These are phyloP conservation scores for Diachasma alloeum DNA, from an alignment of 1,140 invertebrate species.

Conservation along the genomic window DNA sequence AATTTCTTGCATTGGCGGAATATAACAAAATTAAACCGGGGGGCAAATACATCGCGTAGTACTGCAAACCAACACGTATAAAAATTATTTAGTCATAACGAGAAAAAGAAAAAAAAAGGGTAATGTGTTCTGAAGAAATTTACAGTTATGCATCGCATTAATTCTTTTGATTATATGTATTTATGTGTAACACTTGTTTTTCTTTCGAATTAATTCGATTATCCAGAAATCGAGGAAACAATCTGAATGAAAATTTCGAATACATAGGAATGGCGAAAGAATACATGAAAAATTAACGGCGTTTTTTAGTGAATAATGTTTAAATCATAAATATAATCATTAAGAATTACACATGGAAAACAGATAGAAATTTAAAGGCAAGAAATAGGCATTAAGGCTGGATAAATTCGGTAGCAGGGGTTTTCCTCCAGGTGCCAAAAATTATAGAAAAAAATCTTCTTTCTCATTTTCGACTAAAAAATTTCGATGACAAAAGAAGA, in stretches of 20 bases:
- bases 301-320: conserved; percentile 60
- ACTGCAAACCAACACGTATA: background rate
- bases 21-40: background rate
- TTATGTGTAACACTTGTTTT: background rate
- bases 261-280: conserved; percentile 37
- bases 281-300: conserved; percentile 45
- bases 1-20: background rate
- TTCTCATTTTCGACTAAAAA: conserved; percentile 26
- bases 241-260: background rate
- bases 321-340: conserved; percentile 63
- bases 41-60: background rate
- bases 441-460: background rate
- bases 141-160: conserved; percentile 19
- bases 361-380: conserved; percentile 59
- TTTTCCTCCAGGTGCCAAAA: conserved; percentile 53
- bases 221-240: background rate
- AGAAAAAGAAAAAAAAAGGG: background rate
- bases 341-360: conserved; percentile 61
- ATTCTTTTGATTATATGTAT: conserved; percentile 5
- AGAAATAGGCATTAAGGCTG: conserved; percentile 37
- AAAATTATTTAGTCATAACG: background rate
- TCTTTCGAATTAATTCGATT: background rate
- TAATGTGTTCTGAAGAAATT: background rate
- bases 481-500: conserved; percentile 19
- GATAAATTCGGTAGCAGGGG: conserved; percentile 40